phyloP scores from a whole-genome alignment of 2,113 vertebrate species.

The Acanthochromis polyacanthus region DNA sequence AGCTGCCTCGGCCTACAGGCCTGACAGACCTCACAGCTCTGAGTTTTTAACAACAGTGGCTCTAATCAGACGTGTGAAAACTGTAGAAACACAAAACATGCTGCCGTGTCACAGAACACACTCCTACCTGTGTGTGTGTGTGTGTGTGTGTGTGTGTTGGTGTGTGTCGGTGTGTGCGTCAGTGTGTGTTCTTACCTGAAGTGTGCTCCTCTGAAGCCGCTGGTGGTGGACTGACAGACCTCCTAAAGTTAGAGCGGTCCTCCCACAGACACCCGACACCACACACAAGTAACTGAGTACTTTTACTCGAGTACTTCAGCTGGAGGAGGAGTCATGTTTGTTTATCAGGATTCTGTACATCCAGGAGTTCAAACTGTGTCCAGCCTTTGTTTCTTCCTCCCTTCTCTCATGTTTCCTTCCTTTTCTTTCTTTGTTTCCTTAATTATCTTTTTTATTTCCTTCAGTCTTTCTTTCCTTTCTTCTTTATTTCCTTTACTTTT shows the following conservation, averaged over 20 bases:
- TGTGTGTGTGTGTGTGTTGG: background rate
- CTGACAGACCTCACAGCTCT: constrained; percentile 10
- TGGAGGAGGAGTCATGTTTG: too few species aligned
- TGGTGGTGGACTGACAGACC: constrained; percentile 24
- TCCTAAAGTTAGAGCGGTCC: constrained; percentile 59
- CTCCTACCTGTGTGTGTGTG: background rate
- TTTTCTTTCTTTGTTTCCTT: background rate
- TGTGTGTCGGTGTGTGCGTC: constrained; percentile 3
- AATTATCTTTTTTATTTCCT: too few species aligned
- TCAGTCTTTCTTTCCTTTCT: background rate
- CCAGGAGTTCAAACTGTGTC: too few species aligned
- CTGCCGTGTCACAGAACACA: background rate
- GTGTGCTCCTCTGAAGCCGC: constrained; percentile 23
- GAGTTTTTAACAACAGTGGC: background rate
- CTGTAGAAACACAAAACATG: background rate
- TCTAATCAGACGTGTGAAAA: constrained; percentile 34
- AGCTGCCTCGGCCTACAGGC: constrained; percentile 60
- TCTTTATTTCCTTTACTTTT: background rate
- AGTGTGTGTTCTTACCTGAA: constrained; percentile 57
- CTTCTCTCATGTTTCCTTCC: background rate
- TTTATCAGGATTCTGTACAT: background rate
- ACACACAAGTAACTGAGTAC: constrained; percentile 35
- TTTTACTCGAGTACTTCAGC: constrained; percentile 31
- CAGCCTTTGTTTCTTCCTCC: too few species aligned
- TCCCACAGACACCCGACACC: constrained; percentile 50